Evolutionary conservation across 2,888 invertebrate genomes (phyloP), one percentile per base, ranked within the genome.

Genomic region (Achlya flavicornis): DNA sequence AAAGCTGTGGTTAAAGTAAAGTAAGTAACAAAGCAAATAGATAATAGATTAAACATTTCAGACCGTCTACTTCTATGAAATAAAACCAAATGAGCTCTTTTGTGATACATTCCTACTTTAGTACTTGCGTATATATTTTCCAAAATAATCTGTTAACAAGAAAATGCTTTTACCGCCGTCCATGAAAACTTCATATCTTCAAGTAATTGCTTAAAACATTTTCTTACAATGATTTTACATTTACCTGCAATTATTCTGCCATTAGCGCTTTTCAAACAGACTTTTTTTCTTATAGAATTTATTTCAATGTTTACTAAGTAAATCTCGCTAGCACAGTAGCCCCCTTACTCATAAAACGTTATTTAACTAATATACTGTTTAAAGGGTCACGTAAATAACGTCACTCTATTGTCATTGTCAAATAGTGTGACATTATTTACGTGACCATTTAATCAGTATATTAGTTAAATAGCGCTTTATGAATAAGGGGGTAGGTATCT

Each of bases 111-210:
- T 53, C 3, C 53, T 53, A 19, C 53, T 53, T n/a, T 53, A 19
- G 53, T 53, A 53, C 53, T 48, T 0, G 5, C 16, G 16, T 48
- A 4, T 48, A n/a, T 59, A 59, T 6, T 4, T 41, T 59, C 19
- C 19, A 26, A 5, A 35, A 19, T 60, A 33, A 60, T 41, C 12
- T 41, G 41, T 41, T 14, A 60, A 60, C 60, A 19, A 26, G 41
- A 43, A 60, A 60, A 60, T 60, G 60, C 41, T 60, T 60, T 60
- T 60, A 60, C 38, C 19, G 26, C 12, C 26, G 19, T 43, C 38
- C 26, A 26, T 16, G 60, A 60, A 60, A 60, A 60, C 12, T 43
- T 60, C 26, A 16, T 60, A 60, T 43, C 60, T 41, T 48, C 48
- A 16, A 19, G 26, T 60, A 60, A 60, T 43, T 38, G 16, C 59